phyloP scores from a whole-genome alignment of 2,113 vertebrate species.

The Paramormyrops kingsleyae region DNA sequence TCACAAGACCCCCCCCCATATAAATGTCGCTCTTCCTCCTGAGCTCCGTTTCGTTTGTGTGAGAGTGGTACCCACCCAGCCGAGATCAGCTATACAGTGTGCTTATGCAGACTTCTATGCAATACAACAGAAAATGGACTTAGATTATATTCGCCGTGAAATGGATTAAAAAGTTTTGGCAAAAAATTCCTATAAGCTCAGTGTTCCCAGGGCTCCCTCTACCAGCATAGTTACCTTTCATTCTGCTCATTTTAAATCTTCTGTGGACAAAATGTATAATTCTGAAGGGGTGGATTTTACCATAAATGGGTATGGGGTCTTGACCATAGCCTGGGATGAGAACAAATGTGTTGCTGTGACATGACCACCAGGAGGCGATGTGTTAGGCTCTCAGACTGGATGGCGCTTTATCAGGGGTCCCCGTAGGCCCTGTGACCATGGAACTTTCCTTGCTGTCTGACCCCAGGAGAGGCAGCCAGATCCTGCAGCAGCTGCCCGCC shows the following conservation, averaged over 20 bases:
- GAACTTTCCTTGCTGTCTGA: background rate
- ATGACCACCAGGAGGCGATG: background rate
- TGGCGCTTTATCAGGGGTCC: background rate
- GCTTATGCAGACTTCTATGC: background rate
- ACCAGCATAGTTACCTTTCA: background rate
- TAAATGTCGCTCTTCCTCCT: background rate
- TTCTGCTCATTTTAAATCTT: background rate
- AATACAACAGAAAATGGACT: too few relatives aligned
- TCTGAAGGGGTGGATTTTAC: background rate
- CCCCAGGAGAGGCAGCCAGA: constrained; percentile 65
- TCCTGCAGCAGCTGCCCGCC: constrained; percentile 72
- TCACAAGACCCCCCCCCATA: background rate
- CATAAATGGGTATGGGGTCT: background rate
- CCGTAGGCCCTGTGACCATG: background rate
- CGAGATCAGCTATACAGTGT: background rate
- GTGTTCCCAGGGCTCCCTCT: background rate
- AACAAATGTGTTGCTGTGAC: background rate
- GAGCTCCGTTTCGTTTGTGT: background rate
- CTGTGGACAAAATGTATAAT: background rate
- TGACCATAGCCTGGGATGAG: background rate
- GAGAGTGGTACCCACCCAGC: background rate
- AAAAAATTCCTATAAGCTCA: background rate
- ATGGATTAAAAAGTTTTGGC: background rate
- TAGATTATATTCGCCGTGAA: constrained; percentile 2
- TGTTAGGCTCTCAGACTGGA: background rate